These are phyloP conservation scores for Actinia tenebrosa DNA, from an alignment of 64 coral and sea anemone genomes.

Conservation along the genomic window DNA sequence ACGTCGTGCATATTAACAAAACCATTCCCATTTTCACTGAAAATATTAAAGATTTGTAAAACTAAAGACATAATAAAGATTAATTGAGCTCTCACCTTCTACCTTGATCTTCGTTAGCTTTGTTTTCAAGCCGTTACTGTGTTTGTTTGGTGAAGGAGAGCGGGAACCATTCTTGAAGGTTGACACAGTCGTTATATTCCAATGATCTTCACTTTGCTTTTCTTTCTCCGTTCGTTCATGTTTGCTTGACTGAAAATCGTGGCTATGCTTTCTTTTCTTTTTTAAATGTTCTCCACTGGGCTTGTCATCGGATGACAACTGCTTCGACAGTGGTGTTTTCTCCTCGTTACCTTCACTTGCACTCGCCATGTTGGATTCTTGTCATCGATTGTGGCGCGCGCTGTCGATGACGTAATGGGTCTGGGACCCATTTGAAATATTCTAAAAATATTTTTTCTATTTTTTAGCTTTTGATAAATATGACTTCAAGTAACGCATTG, in stretches of 20 bases:
- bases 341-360: constrained; percentile 1
- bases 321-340: constrained; percentile 29
- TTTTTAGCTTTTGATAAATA: background rate
- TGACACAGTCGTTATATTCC: constrained; percentile 75
- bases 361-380: constrained; percentile 15
- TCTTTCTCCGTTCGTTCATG: background rate
- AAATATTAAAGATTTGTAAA: background rate
- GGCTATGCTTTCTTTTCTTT: constrained; percentile 81
- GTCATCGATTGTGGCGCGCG: background rate
- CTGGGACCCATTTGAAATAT: background rate
- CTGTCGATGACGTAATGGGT: constrained; percentile 23
- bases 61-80: background rate
- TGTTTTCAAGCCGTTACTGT: constrained; percentile 71
- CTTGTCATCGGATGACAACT: constrained; percentile 35
- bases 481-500: no score
- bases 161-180: constrained; percentile 27
- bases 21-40: background rate
- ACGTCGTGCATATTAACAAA: background rate
- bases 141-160: constrained; percentile 69
- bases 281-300: constrained; percentile 61
- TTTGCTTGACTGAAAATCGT: constrained; percentile 26
- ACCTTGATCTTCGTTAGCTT: constrained; percentile 84
- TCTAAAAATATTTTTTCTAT: background rate
- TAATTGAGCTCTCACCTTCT: constrained; percentile 52
- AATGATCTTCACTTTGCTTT: constrained; percentile 64